Percentiles rank a stretch among this genome's conserved stretches.
These are phyloP conservation scores for Melikaiella ostensackeni DNA, from an alignment of 2,888 invertebrate genomes.

Conservation along the genomic window DNA sequence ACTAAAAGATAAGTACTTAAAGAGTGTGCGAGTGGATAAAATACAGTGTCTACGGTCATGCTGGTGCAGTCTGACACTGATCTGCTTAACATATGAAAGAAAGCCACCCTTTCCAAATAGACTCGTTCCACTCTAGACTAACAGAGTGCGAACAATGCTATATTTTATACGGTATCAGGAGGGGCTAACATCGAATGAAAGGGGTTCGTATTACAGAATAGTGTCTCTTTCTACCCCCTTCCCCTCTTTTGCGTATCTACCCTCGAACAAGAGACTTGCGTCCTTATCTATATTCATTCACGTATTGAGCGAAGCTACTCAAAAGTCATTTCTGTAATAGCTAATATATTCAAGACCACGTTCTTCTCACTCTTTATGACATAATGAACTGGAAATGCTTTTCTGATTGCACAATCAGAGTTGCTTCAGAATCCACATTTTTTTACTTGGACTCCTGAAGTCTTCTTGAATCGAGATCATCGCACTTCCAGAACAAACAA, in stretches of 20 bases:
- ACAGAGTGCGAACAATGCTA: slow-evolving; percentile 74
- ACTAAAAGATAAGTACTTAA: background rate
- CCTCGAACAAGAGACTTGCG: slow-evolving; percentile 43
- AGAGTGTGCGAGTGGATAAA: slow-evolving; percentile 9
- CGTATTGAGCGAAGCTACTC: background rate
- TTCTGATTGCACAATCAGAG: background rate
- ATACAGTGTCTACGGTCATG: slow-evolving; percentile 25
- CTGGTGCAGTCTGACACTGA: slow-evolving; percentile 64
- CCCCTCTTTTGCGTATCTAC: slow-evolving; percentile 17
- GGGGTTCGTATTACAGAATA: slow-evolving; percentile 55
- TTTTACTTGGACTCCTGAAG: background rate
- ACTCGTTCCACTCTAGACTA: slow-evolving; percentile 70
- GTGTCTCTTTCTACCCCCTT: slow-evolving; percentile 25
- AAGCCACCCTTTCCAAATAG: slow-evolving; percentile 71
- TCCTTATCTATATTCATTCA: slow-evolving; percentile 21
- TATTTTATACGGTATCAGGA: slow-evolving; percentile 72
- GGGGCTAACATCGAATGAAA: slow-evolving; percentile 63
- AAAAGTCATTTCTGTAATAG: slow-evolving; percentile 18
- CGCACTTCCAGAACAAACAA: too few relatives aligned
- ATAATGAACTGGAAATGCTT: background rate
- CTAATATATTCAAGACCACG: background rate
- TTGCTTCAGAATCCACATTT: background rate
- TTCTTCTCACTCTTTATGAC: background rate
- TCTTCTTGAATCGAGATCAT: too few relatives aligned
- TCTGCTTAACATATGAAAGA: slow-evolving; percentile 75